Evolutionary conservation across 37 sponge, comb jelly and placozoan genomes (phyloP).

Genomic region (Eunapius fragilis): DNA sequence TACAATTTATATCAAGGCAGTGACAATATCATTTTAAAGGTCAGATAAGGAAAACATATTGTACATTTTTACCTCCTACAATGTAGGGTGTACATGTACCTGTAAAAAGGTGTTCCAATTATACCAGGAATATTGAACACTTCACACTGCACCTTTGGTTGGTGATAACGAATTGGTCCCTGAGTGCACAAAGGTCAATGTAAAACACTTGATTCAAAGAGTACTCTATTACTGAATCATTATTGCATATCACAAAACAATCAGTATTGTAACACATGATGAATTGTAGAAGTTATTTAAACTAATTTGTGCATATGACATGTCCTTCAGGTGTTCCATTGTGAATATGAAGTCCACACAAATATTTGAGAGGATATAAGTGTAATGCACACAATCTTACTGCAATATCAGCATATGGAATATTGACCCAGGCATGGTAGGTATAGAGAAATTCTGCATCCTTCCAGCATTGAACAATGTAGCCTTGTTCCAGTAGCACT

Average conservation of each 20-base stretch:
- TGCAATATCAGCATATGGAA: slow-evolving; percentile 12
- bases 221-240: background rate
- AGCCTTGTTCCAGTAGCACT: slow-evolving; percentile 29
- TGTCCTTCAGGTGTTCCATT: no score
- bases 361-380: no score
- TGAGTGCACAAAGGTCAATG: background rate
- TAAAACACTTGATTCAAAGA: background rate
- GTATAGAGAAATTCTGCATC: slow-evolving; percentile 51
- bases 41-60: no score
- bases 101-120: slow-evolving; percentile 46
- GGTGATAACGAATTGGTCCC: background rate
- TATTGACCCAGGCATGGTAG: slow-evolving; percentile 41
- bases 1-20: no score
- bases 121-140: slow-evolving; percentile 26
- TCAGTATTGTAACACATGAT: no score
- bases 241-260: background rate
- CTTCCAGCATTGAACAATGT: slow-evolving; percentile 47
- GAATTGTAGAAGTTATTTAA: no score
- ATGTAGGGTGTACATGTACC: slow-evolving; percentile 3
- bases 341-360: no score
- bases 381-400: slow-evolving; percentile 10
- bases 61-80: no score
- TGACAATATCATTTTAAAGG: no score
- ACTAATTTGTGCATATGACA: no score
- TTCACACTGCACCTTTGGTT: background rate